Conservation (phyloP, 30 jellyfish, hydroid and myxozoan genomes). For the Mastigias papua region DNA sequence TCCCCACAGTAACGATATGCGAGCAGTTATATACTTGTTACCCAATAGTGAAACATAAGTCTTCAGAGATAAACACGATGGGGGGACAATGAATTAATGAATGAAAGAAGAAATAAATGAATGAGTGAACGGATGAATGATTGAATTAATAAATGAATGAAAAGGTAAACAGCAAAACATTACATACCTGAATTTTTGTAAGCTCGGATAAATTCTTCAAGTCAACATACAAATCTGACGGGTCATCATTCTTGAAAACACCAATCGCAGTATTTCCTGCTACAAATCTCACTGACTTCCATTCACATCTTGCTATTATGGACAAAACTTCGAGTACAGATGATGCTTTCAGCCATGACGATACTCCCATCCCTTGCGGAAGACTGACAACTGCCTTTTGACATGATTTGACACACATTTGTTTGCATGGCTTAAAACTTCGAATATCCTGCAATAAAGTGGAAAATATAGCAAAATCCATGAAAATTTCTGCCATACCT, state of each 20-base stretch:
- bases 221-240: conserved; percentile 20
- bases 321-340: conserved; percentile 1
- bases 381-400: neutral
- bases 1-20: too few species aligned
- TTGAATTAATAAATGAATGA: neutral
- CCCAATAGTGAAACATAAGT: too few species aligned
- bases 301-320: neutral
- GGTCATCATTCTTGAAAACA: conserved; percentile 38
- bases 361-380: neutral
- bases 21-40: too few species aligned
- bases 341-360: conserved; percentile 33
- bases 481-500: too few species aligned
- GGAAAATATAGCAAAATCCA: too few species aligned
- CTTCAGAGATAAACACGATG: too few species aligned
- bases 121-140: too few species aligned
- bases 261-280: conserved; percentile 70
- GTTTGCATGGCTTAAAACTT: conserved; percentile 33
- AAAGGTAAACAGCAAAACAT: neutral
- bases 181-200: conserved; percentile 13
- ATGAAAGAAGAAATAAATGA: too few species aligned
- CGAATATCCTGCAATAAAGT: conserved; percentile 25
- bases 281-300: conserved; percentile 9
- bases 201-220: conserved; percentile 37
- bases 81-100: too few species aligned
- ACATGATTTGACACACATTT: conserved; percentile 27